These are phyloP conservation scores for Scatophagus argus DNA, from an alignment of 2,113 vertebrate species.

Conservation along the genomic window DNA sequence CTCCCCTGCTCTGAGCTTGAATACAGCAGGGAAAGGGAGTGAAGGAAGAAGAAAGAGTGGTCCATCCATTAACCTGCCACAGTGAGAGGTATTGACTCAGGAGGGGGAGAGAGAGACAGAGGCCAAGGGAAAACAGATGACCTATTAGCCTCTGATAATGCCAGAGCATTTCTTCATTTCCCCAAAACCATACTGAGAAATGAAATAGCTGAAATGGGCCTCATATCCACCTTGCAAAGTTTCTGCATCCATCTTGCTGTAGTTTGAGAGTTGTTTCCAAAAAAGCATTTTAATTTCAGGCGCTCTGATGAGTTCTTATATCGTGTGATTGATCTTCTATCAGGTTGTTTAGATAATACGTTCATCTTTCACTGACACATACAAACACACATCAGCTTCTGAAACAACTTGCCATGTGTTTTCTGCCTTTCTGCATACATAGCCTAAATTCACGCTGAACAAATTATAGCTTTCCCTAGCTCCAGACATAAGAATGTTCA, in stretches of 20 bases:
- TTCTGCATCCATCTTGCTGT: conserved; percentile 36
- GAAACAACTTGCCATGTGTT: conserved; percentile 14
- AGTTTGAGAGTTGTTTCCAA: conserved; percentile 7
- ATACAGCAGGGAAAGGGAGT: conserved; percentile 50
- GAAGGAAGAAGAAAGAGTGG: conserved; percentile 56
- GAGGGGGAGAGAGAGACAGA: conserved; percentile 48
- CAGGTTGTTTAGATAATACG: background rate
- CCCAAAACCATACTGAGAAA: conserved; percentile 45
- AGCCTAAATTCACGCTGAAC: conserved; percentile 6
- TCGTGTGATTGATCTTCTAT: conserved; percentile 2
- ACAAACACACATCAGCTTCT: conserved; percentile 8
- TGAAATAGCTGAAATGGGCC: conserved; percentile 17
- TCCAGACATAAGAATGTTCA: conserved; percentile 48
- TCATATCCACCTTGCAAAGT: conserved; percentile 17
- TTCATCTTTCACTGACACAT: background rate
- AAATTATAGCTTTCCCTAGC: conserved; percentile 22
- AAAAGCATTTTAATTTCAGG: conserved; percentile 16
- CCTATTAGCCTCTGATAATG: conserved; percentile 57
- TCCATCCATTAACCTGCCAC: conserved; percentile 74
- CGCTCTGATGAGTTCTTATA: conserved; percentile 8
- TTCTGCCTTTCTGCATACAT: conserved; percentile 1
- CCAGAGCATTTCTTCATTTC: conserved; percentile 53
- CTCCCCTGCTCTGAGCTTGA: conserved; percentile 43
- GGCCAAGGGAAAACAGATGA: conserved; percentile 63
- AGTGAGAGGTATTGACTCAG: conserved; percentile 66